These are phyloP conservation scores for Siniperca undulata DNA, from an alignment of 2,797 vertebrate genomes.

Conservation along the genomic window DNA sequence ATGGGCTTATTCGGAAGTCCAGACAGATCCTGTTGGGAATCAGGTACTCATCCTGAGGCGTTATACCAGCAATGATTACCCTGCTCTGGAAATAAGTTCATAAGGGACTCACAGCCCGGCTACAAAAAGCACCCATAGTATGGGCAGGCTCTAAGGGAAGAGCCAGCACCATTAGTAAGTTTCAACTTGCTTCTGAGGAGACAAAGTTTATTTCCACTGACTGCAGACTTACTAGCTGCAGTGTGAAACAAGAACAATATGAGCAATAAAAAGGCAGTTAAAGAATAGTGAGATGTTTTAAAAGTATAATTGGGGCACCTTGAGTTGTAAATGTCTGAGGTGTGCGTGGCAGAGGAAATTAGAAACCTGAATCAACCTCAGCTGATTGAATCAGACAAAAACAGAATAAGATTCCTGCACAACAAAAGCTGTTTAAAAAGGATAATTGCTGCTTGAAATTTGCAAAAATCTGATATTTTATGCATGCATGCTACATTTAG, in stretches of 20 bases:
- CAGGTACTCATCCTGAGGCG: constrained; percentile 74
- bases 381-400: constrained; percentile 60
- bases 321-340: constrained; percentile 47
- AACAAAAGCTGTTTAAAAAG: constrained; percentile 69
- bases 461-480: constrained; percentile 69
- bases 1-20: constrained; percentile 66
- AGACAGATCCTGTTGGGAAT: constrained; percentile 76
- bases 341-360: constrained; percentile 48
- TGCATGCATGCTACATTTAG: constrained; percentile 72
- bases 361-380: constrained; percentile 49
- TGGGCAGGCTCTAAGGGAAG: constrained; percentile 65
- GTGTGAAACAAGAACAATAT: constrained; percentile 31
- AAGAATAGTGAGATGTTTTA: constrained; percentile 50
- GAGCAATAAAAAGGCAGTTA: constrained; percentile 44
- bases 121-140: constrained; percentile 69
- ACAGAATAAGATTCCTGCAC: constrained; percentile 61
- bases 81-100: constrained; percentile 80
- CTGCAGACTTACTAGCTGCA: constrained; percentile 27
- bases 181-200: constrained; percentile 60
- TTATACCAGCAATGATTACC: constrained; percentile 80
- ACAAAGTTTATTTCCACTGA: constrained; percentile 65
- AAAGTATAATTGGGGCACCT: constrained; percentile 67
- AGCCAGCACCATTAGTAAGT: constrained; percentile 70
- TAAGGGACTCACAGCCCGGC: constrained; percentile 70
- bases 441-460: constrained; percentile 70